Evolutionary conservation across 2,797 vertebrate species (phyloP).

Genomic region (Dromococcyx pavoninus): DNA sequence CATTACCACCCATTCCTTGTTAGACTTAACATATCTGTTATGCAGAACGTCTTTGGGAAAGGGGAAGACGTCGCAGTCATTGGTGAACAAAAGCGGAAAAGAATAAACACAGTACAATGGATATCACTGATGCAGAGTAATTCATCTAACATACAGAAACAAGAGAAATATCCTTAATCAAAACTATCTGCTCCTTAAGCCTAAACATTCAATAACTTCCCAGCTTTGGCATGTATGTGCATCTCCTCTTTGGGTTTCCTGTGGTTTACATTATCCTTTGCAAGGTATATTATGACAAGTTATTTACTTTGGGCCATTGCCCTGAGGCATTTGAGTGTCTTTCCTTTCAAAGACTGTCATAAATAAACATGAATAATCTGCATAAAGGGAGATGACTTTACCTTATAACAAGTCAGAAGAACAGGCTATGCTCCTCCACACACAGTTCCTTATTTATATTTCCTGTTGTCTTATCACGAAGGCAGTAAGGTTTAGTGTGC

Average conservation of each 20-base stretch:
- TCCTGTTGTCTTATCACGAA: neutral
- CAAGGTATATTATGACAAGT: conserved; percentile 68
- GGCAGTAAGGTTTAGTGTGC: neutral
- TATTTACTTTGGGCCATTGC: conserved; percentile 58
- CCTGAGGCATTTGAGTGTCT: conserved; percentile 36
- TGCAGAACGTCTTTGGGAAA: conserved; percentile 45
- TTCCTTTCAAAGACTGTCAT: conserved; percentile 31
- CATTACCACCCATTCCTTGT: conserved; percentile 50
- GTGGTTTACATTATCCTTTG: conserved; percentile 63
- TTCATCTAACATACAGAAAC: conserved; percentile 53
- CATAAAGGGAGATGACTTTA: conserved; percentile 62
- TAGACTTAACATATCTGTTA: conserved; percentile 36
- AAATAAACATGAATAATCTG: conserved; percentile 65
- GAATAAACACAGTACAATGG: conserved; percentile 59
- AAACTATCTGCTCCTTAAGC: conserved; percentile 64
- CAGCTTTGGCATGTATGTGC: conserved; percentile 57
- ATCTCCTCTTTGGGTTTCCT: conserved; percentile 48
- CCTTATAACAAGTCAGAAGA: conserved; percentile 24
- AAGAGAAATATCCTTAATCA: conserved; percentile 52
- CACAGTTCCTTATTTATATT: neutral
- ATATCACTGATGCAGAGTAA: conserved; percentile 36
- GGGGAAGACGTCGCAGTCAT: conserved; percentile 35
- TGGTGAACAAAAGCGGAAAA: conserved; percentile 41
- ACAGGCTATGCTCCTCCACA: neutral
- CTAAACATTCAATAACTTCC: conserved; percentile 71